Conservation (phyloP, 2,888 invertebrate genomes). For the Parochlus steinenii region DNA sequence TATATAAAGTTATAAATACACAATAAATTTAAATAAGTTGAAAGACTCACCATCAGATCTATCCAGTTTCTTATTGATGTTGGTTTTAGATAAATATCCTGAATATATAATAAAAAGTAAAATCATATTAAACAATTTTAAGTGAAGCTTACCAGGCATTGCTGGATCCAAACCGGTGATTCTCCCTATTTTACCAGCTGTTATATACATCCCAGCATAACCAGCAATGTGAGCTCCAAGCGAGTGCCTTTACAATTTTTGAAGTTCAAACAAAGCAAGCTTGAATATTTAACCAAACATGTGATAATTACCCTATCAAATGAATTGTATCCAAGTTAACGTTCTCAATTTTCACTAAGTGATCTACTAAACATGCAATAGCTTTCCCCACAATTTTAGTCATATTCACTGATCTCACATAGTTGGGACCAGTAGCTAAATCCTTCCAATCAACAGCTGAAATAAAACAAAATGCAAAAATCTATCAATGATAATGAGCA, state of each 20-base stretch:
- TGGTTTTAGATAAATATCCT: too few relatives aligned
- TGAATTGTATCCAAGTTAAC: constrained; percentile 21
- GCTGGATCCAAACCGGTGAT: constrained; percentile 51
- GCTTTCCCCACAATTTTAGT: constrained; percentile 26
- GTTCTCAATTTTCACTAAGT: constrained; percentile 11
- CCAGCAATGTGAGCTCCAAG: constrained; percentile 45
- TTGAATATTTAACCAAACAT: too few relatives aligned
- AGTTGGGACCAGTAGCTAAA: constrained; percentile 27
- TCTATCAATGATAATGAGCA: constrained; percentile 5
- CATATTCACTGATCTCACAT: constrained; percentile 25
- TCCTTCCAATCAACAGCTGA: constrained; percentile 27
- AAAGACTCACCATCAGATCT: constrained; percentile 51
- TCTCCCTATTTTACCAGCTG: constrained; percentile 30
- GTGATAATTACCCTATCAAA: constrained; percentile 21
- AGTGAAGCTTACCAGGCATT: constrained; percentile 35
- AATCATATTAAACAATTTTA: too few relatives aligned
- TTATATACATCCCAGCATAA: constrained; percentile 35
- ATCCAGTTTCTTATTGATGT: constrained; percentile 35
- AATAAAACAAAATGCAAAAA: neutral
- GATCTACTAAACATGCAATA: constrained; percentile 21
- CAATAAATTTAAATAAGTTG: too few relatives aligned
- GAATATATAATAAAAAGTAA: too few relatives aligned
- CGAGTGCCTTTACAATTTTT: constrained; percentile 36
- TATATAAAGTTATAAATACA: too few relatives aligned
- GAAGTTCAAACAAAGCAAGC: neutral